phyloP scores from a whole-genome alignment of 2,113 vertebrate genomes.

The Anarrhichthys ocellatus region DNA sequence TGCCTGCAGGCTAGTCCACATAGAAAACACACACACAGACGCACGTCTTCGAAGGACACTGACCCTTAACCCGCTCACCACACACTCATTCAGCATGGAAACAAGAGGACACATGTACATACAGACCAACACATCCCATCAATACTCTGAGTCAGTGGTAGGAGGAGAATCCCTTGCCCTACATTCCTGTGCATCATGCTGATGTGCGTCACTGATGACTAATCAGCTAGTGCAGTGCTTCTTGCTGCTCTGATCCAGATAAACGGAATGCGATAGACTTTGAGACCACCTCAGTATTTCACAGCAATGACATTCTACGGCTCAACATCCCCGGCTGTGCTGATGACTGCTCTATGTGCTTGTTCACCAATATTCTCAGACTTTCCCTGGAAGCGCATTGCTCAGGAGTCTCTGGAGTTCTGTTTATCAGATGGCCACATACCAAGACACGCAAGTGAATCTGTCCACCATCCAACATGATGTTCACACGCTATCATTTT shows the following conservation, averaged over 20 bases:
- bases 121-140: slow-evolving; percentile 31
- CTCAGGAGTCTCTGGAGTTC: not conserved
- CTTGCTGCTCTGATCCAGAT: slow-evolving; percentile 60
- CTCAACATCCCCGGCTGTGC: not conserved
- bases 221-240: slow-evolving; percentile 67
- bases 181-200: slow-evolving; percentile 75
- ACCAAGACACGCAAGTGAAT: not conserved
- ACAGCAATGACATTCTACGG: slow-evolving; percentile 16
- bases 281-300: slow-evolving; percentile 53
- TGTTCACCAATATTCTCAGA: not conserved
- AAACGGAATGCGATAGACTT: slow-evolving; percentile 71
- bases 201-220: slow-evolving; percentile 81
- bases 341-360: not conserved
- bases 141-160: slow-evolving; percentile 67
- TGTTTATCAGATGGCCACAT: not conserved
- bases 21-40: slow-evolving; percentile 22
- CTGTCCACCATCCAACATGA: not conserved
- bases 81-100: not conserved
- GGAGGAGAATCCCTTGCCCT: slow-evolving; percentile 83
- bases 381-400: not conserved
- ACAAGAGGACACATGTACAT: not conserved
- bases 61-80: slow-evolving; percentile 13
- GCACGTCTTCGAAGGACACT: slow-evolving; percentile 7
- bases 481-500: not conserved
- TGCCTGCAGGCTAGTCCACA: not conserved